A percentile compares a stretch with the other conserved stretches of the same genome.
Evolutionary conservation across 2,113 vertebrate genomes (phyloP).

Genomic region (Myotis yumanensis): DNA sequence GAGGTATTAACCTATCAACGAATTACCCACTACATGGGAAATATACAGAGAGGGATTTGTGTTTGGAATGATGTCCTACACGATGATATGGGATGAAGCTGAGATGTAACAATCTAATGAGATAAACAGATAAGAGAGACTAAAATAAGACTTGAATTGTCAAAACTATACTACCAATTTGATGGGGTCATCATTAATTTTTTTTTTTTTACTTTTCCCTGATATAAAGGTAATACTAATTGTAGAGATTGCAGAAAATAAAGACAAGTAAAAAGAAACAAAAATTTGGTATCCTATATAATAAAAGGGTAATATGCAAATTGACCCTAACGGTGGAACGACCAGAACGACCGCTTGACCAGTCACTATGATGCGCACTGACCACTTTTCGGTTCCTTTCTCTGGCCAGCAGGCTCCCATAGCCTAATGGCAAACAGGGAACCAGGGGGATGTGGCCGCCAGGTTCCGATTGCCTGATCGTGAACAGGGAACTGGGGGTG

Average conservation of each 20-base stretch:
- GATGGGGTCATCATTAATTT: neutral
- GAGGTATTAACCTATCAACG: neutral
- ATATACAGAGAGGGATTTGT: neutral
- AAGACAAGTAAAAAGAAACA: conserved; percentile 32
- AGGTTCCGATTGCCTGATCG: too few relatives aligned
- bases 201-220: neutral
- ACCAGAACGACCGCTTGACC: too few relatives aligned
- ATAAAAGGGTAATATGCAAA: too few relatives aligned
- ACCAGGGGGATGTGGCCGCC: too few relatives aligned
- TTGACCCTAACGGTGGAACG: too few relatives aligned
- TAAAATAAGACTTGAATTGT: neutral
- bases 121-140: neutral
- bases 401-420: too few relatives aligned
- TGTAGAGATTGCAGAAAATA: neutral
- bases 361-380: too few relatives aligned
- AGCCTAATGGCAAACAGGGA: too few relatives aligned
- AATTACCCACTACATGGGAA: neutral
- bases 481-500: too few relatives aligned
- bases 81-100: neutral
- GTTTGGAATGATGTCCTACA: neutral
- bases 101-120: neutral
- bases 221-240: conserved; percentile 9
- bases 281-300: neutral
- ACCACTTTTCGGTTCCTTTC: too few relatives aligned
- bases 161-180: neutral